These are phyloP conservation scores for Allenopithecus nigroviridis DNA, from an alignment of 2,797 vertebrate genomes.

Conservation along the genomic window DNA sequence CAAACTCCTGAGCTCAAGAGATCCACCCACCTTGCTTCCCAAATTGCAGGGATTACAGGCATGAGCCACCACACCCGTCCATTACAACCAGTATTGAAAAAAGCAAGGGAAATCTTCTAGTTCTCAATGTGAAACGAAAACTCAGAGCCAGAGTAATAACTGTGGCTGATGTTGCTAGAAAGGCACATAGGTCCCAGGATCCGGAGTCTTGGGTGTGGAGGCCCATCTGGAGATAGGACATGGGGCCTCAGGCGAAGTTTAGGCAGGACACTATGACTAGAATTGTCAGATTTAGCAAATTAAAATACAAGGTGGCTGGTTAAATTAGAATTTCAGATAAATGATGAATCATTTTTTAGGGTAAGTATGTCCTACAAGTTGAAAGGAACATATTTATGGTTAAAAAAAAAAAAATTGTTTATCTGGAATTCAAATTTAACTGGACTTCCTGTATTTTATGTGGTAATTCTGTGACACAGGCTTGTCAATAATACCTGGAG, in stretches of 20 bases:
- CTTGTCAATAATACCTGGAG: background rate
- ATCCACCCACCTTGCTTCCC: too few relatives aligned
- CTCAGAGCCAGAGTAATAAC: background rate
- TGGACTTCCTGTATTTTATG: background rate
- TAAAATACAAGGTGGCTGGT: background rate
- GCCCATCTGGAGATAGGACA: too few relatives aligned
- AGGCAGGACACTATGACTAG: background rate
- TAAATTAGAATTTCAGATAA: background rate
- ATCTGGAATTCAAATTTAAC: conserved; percentile 8
- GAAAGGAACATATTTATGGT: background rate
- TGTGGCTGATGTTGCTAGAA: background rate
- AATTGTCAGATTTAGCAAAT: background rate
- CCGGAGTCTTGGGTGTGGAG: background rate
- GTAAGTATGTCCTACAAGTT: background rate
- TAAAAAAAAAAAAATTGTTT: background rate
- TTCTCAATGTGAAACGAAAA: background rate
- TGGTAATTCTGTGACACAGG: background rate
- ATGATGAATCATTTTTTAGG: background rate
- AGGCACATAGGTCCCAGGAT: background rate
- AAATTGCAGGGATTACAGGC: too few relatives aligned
- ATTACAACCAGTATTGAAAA: background rate
- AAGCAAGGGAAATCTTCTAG: background rate
- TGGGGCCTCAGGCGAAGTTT: background rate
- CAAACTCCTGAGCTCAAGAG: too few relatives aligned
- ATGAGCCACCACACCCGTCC: too few relatives aligned